Evolutionary conservation across 64 coral and sea anemone species (phyloP).

Genomic region (Montipora foliosa): DNA sequence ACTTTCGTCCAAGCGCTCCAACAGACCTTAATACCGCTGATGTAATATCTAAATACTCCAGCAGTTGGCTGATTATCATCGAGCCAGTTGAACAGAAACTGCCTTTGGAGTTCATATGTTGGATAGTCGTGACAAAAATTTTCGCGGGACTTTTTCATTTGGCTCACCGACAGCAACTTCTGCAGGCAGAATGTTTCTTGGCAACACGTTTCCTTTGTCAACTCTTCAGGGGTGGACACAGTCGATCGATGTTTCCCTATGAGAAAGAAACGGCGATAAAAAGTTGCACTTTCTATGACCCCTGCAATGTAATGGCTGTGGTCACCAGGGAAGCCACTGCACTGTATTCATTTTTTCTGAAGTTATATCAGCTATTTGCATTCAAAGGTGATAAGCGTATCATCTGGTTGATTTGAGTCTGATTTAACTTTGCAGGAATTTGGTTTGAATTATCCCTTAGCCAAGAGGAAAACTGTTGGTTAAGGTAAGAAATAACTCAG

Average conservation of each 20-base stretch:
- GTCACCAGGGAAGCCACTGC: neutral
- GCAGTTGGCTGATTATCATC: constrained; percentile 8
- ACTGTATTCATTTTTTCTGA: neutral
- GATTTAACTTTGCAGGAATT: too few relatives aligned
- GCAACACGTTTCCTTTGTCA: constrained; percentile 13
- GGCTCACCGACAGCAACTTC: neutral
- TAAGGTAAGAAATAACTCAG: neutral
- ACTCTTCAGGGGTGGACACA: neutral
- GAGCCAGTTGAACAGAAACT: constrained; percentile 24
- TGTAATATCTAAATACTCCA: neutral
- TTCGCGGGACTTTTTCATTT: neutral
- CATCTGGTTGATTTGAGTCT: too few relatives aligned
- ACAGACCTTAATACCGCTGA: constrained; percentile 11
- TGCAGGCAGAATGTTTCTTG: neutral
- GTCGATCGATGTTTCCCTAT: constrained; percentile 22
- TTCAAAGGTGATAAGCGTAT: too few relatives aligned
- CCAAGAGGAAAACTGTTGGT: neutral
- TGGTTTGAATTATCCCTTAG: too few relatives aligned
- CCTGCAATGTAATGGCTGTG: too few relatives aligned
- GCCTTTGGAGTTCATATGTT: constrained; percentile 1
- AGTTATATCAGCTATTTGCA: too few relatives aligned
- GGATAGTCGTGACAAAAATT: constrained; percentile 4
- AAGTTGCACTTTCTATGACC: neutral
- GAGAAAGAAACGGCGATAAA: neutral
- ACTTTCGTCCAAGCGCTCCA: constrained; percentile 28